A percentile compares a stretch with the other conserved stretches of the same genome.
Evolutionary conservation across 2,113 vertebrate species (phyloP).

Genomic region (Ameiurus melas): DNA sequence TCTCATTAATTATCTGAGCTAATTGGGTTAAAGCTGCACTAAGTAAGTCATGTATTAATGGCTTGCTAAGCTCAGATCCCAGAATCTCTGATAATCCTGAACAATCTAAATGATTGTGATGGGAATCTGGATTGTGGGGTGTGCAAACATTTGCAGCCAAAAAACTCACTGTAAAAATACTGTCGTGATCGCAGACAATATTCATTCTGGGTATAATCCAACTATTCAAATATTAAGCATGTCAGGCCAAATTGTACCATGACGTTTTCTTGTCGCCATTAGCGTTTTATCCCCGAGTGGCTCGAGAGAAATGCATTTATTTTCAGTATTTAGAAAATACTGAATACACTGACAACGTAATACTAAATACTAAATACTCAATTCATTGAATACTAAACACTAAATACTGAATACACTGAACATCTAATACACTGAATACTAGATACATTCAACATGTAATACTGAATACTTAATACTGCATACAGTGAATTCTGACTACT

Average conservation of each 20-base stretch:
- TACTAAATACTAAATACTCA: not conserved
- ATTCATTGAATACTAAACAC: not conserved
- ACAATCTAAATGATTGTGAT: not conserved
- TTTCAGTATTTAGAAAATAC: too few relatives aligned
- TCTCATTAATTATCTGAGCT: constrained; percentile 26
- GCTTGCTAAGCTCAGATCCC: not conserved
- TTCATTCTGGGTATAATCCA: not conserved
- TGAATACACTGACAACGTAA: too few relatives aligned
- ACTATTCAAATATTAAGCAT: not conserved
- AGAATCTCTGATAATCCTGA: constrained; percentile 15
- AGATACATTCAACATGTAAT: too few relatives aligned
- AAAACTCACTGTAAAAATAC: not conserved
- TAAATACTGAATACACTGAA: not conserved
- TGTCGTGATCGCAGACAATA: not conserved
- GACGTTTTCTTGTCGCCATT: not conserved
- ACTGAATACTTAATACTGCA: too few relatives aligned
- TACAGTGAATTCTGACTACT: too few relatives aligned
- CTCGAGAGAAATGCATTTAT: not conserved
- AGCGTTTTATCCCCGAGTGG: not conserved
- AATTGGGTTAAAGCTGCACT: constrained; percentile 35
- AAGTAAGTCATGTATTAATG: constrained; percentile 31
- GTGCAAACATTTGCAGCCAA: not conserved
- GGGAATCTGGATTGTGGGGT: not conserved
- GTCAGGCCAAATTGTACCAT: too few relatives aligned
- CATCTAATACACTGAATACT: too few relatives aligned